These are phyloP conservation scores for Drosophila quadrilineata DNA, from an alignment of 1,140 invertebrate species.

Conservation along the genomic window DNA sequence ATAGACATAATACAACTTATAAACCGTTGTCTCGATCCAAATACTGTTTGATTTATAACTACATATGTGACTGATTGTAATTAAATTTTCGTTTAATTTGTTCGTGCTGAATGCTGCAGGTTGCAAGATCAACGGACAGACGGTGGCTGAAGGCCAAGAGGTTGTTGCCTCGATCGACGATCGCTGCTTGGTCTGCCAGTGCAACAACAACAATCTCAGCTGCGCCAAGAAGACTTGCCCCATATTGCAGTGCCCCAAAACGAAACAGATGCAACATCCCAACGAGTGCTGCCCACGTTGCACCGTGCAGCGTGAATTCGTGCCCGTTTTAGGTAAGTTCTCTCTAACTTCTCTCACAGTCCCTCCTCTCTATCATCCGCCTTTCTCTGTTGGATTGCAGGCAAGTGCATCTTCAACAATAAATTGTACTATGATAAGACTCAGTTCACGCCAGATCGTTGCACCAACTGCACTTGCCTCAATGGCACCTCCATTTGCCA, in stretches of 20 bases:
- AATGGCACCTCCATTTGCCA: constrained; percentile 90
- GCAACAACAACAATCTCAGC: constrained; percentile 87
- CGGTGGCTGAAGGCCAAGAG: constrained; percentile 87
- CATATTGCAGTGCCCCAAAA: constrained; percentile 88
- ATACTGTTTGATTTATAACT: constrained; percentile 8
- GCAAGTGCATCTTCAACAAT: constrained; percentile 87
- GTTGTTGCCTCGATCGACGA: constrained; percentile 89
- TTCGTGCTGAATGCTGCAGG: constrained; percentile 82
- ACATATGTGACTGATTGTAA: too few relatives aligned
- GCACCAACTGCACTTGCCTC: constrained; percentile 90
- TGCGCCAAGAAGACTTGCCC: constrained; percentile 93
- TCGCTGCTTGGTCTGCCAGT: constrained; percentile 93
- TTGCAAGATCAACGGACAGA: constrained; percentile 88
- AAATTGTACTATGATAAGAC: constrained; percentile 81
- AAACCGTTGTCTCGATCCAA: constrained; percentile 33
- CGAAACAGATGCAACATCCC: constrained; percentile 85
- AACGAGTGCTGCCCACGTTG: constrained; percentile 94
- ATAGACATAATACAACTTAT: constrained; percentile 27
- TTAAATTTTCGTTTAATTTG: constrained; percentile 10
- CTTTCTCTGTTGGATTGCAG: constrained; percentile 75
- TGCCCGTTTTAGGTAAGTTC: constrained; percentile 82
- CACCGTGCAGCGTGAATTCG: constrained; percentile 84
- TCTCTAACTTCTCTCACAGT: not conserved
- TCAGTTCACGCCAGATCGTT: constrained; percentile 85
- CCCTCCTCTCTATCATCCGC: not conserved